Base-by-base conservation (phyloP, 2,113 vertebrate species). In the Sinosuthora webbiana region DNA sequence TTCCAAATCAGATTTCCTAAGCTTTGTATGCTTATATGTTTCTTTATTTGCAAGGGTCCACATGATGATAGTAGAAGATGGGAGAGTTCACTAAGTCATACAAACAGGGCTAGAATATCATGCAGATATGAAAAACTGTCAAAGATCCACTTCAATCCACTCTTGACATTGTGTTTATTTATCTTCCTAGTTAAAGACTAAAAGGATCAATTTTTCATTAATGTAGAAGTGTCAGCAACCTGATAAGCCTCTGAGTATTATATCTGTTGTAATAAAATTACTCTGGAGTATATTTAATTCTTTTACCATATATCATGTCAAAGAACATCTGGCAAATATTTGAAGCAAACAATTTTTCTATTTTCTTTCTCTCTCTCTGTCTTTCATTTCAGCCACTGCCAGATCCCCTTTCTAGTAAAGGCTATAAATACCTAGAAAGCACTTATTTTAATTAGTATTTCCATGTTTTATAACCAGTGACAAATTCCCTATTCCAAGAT, bases 361-460 rank as follows among this genome's bases (percentile, higher is more conserved):
- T 78, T 71, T 78, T 70, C 22, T 75, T 19, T 56, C 33, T 65
- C 24, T 52, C 60, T 39, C 9, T 30, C 3, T 55, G 39, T 69
- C 55, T 71, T 39, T 69, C 62, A 82, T 73, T 82, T 82, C 42
- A 91, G 42, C 15, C 75, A 52, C 86, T 86, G 57, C 59, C 83
- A 95, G 63, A 86, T 87, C 37, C 15, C 42, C 82, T 79, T 94
- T 94, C 93, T 89, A 95, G 78, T 86, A 89, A 95, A 75, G 44
- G 27, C 69, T 97, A 94, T 93, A 95, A 96, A 95, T 95, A 93
- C 83, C 70, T 74, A 86, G 44, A 95, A 94, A 95, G 39, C 33
- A 88, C 49, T 93, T 92, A 65, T 22, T 94, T 25, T 75, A 97
- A 93, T 83, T 79, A 86, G 42, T 42, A 63, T 69, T 89, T 87